These are phyloP conservation scores for Pteromalus puparum DNA, from an alignment of 1,140 invertebrate species.

Conservation along the genomic window DNA sequence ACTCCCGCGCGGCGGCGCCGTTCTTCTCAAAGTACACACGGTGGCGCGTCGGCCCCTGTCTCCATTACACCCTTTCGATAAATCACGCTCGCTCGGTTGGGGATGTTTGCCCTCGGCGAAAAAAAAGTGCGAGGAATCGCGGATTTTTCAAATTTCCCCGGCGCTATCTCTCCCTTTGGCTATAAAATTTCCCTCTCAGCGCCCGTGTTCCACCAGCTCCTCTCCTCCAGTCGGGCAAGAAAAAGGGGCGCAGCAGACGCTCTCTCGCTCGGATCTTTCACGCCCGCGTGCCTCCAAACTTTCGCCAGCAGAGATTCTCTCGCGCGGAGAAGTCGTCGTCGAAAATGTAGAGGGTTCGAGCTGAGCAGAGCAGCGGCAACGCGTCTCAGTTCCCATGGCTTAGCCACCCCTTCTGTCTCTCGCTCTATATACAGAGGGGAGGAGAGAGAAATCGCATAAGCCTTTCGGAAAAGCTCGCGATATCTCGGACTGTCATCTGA, in stretches of 20 bases:
- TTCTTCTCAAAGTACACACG: conserved; percentile 27
- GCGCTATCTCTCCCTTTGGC: conserved; percentile 25
- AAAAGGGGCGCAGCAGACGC: conserved; percentile 35
- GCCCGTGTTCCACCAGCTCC: background rate
- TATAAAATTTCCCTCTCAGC: conserved; percentile 52
- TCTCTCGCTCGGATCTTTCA: conserved; percentile 52
- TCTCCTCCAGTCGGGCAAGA: background rate
- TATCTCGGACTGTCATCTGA: conserved; percentile 59
- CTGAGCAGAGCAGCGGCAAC: background rate
- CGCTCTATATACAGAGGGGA: background rate
- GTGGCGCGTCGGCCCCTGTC: background rate
- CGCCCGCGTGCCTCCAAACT: conserved; percentile 55
- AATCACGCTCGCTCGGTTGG: conserved; percentile 25
- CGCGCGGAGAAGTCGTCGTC: background rate
- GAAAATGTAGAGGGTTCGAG: conserved; percentile 16
- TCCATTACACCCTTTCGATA: conserved; percentile 50
- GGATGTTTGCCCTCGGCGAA: background rate
- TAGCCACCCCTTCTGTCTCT: no score
- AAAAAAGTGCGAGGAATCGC: conserved; percentile 28
- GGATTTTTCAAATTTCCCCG: conserved; percentile 49
- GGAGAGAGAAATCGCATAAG: conserved; percentile 54
- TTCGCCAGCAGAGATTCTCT: conserved; percentile 27
- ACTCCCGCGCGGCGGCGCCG: background rate
- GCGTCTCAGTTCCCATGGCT: background rate
- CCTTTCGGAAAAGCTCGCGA: conserved; percentile 52